Base-by-base conservation (phyloP, 2,797 vertebrate species). In the Micromesistius poutassou region DNA sequence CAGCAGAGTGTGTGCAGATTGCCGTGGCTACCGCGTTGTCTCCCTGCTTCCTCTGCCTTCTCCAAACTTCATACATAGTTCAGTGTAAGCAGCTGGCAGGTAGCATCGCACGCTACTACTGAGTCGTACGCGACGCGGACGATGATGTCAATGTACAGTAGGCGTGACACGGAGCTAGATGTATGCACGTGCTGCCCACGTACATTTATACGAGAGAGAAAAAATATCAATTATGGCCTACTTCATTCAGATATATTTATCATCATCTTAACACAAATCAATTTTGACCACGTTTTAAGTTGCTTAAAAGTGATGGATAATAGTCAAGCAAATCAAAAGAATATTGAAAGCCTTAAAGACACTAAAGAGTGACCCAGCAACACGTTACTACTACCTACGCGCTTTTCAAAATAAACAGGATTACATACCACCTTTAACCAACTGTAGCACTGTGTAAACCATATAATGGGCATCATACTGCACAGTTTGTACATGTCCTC, bases 1-100 rank as follows among this genome's bases (percentile, higher is more conserved):
- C 89, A 89, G 90, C 89, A 90, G 88, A 91, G 89, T 92, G 88
- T 91, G 91, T 93, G 92, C 9, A 88, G 93, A 92, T 91, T 94
- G 93, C 92, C 93, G 93, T 91, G 16, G 19, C 46, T 19, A 22
- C 46, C 16, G 19, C 19, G 46, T 22, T 55, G 22, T 22, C 46
- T 16, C 40, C 12, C 13, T 16, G 12, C 40, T 4, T 16, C 13
- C 40, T n/a, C 40, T 55, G 16, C 46, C 46, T 22, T 55, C 19
- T 55, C 9, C 9, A 25, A 62, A 62, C 55, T 62, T 62, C 55
- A 62, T 62, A n/a, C 55, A 62, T n/a, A 62, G 55, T 62, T 62
- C 22, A 62, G 55, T 62, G 55, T 25, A 7, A 4, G 55, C 55
- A 62, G 55, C 55, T 25, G 55, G 55, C 55, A 25, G 55, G 55